Base-by-base conservation (phyloP, 1,140 invertebrate genomes). In the Aphaenogaster rudis region DNA sequence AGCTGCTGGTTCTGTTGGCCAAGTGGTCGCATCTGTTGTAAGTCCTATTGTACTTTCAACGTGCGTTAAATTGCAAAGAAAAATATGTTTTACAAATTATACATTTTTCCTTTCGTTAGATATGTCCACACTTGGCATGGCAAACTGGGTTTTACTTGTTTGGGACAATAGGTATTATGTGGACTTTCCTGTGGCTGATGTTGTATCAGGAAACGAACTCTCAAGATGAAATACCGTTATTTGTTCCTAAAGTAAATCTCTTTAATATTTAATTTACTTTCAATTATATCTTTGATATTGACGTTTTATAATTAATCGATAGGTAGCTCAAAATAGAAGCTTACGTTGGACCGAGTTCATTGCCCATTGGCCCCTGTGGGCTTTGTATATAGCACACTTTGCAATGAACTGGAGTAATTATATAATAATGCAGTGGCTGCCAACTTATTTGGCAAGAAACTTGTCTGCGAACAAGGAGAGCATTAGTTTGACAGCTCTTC, bases 341-440 rank as follows among this genome's bases (percentile, higher is more conserved):
- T 95, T 97, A 21, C 93, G 96, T 9, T 98, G 97, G 97, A 96
- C 95, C 42, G 97, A 97, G 93, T 97, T 97, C 88, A 94, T 98
- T 66, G 94, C 96, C 61, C 96, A 97, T 91, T 97, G 97, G 96
- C 96, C 97, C 0, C 94, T 98, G 17, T 98, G 97, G 97, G 97
- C 97, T 2, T 96, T 98, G 85, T 98, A 98, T 90, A 96, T 97
- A 82, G 97, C 97, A 42, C 97, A 98, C 94, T 98, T 98, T 95
- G 96, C 97, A 36, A 98, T 98, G 97, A 98, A 98, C 94, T 98
- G 97, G 97, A 97, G 97, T 52, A 98, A 97, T 91, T 98, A 98
- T 91, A 98, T 98, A 84, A 97, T 98, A 88, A 98, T 98, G 97
- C 97, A 98, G 92, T 98, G 97, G 97, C 94, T 98, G 84, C 97